Evolutionary conservation across 1,140 invertebrate species (phyloP), one percentile per base, ranked within the genome.

Genomic region (Trinorchestia longiramus): DNA sequence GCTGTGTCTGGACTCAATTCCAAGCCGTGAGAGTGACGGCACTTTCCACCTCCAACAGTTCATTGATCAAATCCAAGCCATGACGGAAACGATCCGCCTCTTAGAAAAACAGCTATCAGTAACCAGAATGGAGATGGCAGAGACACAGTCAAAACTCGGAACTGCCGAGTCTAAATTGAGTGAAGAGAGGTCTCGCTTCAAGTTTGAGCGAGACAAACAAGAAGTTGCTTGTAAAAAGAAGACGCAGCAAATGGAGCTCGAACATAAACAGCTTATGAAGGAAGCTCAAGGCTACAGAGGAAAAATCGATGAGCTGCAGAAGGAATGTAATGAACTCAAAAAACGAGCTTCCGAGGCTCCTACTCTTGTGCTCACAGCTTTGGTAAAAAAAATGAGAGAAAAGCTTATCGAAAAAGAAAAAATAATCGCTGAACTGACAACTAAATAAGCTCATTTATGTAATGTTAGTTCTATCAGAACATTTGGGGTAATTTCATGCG

Each of bases 41-140:
- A 47, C 36, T 11, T 94, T 94, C 92, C 43, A 47, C 40, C 92
- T 43, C 92, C 92, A 94, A 36, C 92, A 94, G 47, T 94, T 94
- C 40, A 94, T 94, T 47, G 92, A 94, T 44, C 92, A 94, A 94
- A 94, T 94, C 43, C 92, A 94, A 47, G 92, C 92, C 43, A 94
- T 94, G 92, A 94, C 92, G 40, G 92, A 94, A 94, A 94, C 92
- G 44, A 43, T 94, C 8, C 92, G 92, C 40, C 92, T 94, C 40
- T 94, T 94, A 94, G 92, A 94, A 36, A 94, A 94, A 40, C 92
- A 94, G 44, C 92, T 94, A 28, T 94, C 92, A 47, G 11, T 44
- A 0, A 45, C 92, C 6, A 94, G 92, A 47, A 94, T 94, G 11
- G 92, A 94, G 44, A 47, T 43, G 44, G 92, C 92, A 28, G 92